Evolutionary conservation across 2,888 invertebrate genomes (phyloP), one percentile per base, ranked within the genome.

Genomic region (Drosophila pseudotalamancana): DNA sequence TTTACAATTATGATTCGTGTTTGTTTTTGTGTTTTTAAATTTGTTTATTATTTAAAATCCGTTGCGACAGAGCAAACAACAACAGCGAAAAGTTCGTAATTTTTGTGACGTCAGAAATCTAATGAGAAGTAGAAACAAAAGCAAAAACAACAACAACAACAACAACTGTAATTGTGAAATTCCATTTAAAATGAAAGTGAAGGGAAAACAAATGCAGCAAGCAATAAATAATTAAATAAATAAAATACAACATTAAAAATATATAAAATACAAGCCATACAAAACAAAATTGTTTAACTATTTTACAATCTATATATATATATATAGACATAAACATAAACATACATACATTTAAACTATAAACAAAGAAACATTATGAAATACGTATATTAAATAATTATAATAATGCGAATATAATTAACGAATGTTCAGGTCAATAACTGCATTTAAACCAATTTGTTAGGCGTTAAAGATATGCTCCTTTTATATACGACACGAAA

Each of bases 51-150:
- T 90, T 89, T 89, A 82, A 90, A 90, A 89, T 89, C 91, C 89
- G 90, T 86, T 89, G 89, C 88, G 84, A 89, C 77, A 84, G 68
- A 61, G 51, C 74, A 68, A 68, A 64, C 59, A 77, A 63, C 79
- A 77, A 63, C 81, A 86, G 85, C 87, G 64, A 84, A 80, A 65
- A 45, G 82, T 80, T 73, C 72, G 84, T 75, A 88, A 91, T 90
- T 91, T 91, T 90, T 90, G 88, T 90, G 90, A 90, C 90, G 90
- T 90, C 90, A 88, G 89, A 88, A 90, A 90, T 88, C 81, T 79
- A 84, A 88, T 53, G 55, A 74, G 63, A 49, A 72, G 68, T 6
- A 43, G 62, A 53, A 37, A 60, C 57, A 65, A 51, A 60, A 55
- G 34, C 31, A 21, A 18, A 6, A 25, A 25, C 25, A 25, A 35